Base-by-base conservation (phyloP, 2,888 invertebrate genomes). In the Sthenelais limicola region DNA sequence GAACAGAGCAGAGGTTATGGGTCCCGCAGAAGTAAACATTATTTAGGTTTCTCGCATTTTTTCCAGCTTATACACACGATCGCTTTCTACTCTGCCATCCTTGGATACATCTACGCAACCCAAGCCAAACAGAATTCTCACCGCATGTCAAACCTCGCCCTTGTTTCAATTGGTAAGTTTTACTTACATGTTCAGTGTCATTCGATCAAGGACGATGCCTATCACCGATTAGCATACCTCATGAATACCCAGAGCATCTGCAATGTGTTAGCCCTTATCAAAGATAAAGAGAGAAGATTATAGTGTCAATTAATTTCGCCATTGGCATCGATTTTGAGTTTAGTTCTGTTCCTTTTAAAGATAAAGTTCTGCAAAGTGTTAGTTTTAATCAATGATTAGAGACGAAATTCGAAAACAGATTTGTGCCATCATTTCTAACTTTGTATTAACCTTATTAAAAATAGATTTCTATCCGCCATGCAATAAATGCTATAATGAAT, bases 41-140 rank as follows among this genome's bases (percentile, higher is more conserved):
- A n/a, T n/a, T 12, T 12, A 43, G 18, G 18, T 12, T 12, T 9
- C 12, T 43, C 43, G 43, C 43, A 12, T 43, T 15, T 62, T 12
- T 62, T 62, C 21, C 54, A 70, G 70, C 38, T 70, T 1, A 21
- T 54, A 3, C 70, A 70, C 43, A 28, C 56, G 0, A 0, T 70
- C 24, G 70, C 26, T 24, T 70, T 70, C 24, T 70, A 52, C 28
- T 38, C 43, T 33, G 70, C 35, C 24, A 12, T 70, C 12, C 52
- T 54, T 38, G 54, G 54, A 38, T 70, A 26, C 28, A 4, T 70
- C 26, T 70, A 70, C 43, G 28, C 26, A 3, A 56, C 35, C 30
- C 43, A 38, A 15, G 38, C 54, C 24, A 28, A 15, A 21, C 38
- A 33, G 1, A 3, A 52, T 12, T 35, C 12, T 3, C 33, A 30